Percentiles rank a stretch among this genome's conserved stretches.
Conservation (phyloP, 2,113 vertebrate genomes). For the Crocuta crocuta region DNA sequence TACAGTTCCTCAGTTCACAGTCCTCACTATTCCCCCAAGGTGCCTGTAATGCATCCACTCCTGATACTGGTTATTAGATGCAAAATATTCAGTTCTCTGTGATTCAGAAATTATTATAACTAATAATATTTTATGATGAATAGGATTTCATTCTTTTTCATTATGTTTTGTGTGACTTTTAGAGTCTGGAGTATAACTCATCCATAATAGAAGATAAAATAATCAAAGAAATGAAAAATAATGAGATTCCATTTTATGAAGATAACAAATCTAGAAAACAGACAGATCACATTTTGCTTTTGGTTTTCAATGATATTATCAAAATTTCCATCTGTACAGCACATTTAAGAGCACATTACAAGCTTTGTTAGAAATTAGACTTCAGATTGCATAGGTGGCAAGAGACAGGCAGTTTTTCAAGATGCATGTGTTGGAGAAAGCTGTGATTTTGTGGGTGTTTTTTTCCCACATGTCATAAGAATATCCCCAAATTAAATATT, state of each 20-base stretch:
- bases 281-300: constrained; percentile 41
- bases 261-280: constrained; percentile 46
- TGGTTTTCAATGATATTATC: constrained; percentile 24
- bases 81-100: background rate
- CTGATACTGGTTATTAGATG: background rate
- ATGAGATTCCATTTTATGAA: constrained; percentile 59
- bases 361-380: constrained; percentile 39
- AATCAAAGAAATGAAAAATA: constrained; percentile 62
- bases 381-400: constrained; percentile 37
- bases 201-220: constrained; percentile 52
- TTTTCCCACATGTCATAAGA: constrained; percentile 32
- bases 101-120: constrained; percentile 50
- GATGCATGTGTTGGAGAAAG: constrained; percentile 45
- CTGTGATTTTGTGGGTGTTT: constrained; percentile 41
- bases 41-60: background rate
- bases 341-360: constrained; percentile 3
- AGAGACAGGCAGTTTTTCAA: constrained; percentile 9
- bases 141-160: constrained; percentile 60
- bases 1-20: background rate
- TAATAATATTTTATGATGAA: constrained; percentile 57
- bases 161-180: constrained; percentile 52
- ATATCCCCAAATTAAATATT: constrained; percentile 57
- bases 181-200: constrained; percentile 8
- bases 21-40: background rate
- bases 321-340: constrained; percentile 38